Evolutionary conservation across 2,888 invertebrate genomes (phyloP), one percentile per base, ranked within the genome.

Genomic region (Lumbricus terrestris): DNA sequence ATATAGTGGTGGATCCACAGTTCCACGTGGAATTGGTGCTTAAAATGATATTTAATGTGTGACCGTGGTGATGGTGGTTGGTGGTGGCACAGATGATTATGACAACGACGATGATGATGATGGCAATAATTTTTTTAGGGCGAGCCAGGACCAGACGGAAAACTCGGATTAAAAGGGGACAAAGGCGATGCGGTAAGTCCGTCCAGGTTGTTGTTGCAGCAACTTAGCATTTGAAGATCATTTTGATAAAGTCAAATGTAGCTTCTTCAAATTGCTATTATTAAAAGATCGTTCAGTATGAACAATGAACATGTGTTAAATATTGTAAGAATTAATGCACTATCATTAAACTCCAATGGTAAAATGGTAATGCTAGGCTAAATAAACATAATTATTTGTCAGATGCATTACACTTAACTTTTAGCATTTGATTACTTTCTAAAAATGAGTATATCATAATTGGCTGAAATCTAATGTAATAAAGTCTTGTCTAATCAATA

Each of bases 91-190:
- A n/a, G n/a, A n/a, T 40, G 40, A 13, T 40, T 13, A 13, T 47
- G 47, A n/a, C n/a, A n/a, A n/a, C n/a, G n/a, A n/a, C n/a, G n/a
- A 69, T 8, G 8, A 29, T n/a, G 69, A n/a, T 69, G 69, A n/a
- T n/a, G 69, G 35, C 15, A 6, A 37, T 40, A 16, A 42, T 34
- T 29, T 15, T 34, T 47, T 34, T 23, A 82, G 42, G 90, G 91
- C 34, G 69, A 83, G 33, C 90, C 90, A 90, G 91, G 91, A 35
- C 90, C 34, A 89, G 42, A 82, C 16, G 89, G 90, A 42, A 82
- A 29, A 34, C 35, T 15, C 8, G 90, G 90, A 38, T 47, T 13
- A 34, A 1, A 0, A 5, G 90, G 90, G 23, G n/a, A 18, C 1
- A 54, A 85, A 37, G 90, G 90, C 1, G 83, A 90, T 3, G 37